A percentile compares a stretch with the other conserved stretches of the same genome.
Evolutionary conservation across 2,797 vertebrate genomes (phyloP).

Genomic region (Anabas testudineus): DNA sequence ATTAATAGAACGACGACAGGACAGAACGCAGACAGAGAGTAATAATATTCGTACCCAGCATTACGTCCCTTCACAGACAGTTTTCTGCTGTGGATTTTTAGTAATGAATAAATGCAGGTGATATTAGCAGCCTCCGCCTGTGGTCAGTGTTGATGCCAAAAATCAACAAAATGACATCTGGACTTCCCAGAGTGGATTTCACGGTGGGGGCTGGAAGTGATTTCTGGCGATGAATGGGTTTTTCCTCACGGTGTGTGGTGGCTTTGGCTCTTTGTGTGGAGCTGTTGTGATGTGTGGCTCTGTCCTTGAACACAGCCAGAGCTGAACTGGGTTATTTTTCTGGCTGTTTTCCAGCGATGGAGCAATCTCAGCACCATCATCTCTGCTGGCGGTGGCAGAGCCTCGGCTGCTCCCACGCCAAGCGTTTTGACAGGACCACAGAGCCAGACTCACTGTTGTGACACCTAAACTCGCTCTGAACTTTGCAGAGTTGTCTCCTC

Average conservation of each 20-base stretch:
- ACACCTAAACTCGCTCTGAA: slow-evolving; percentile 35
- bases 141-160: no score
- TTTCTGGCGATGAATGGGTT: neutral
- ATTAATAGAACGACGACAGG: no score
- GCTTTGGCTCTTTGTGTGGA: neutral
- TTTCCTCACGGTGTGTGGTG: neutral
- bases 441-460: slow-evolving; percentile 3
- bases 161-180: no score
- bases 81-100: no score
- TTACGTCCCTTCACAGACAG: no score
- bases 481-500: slow-evolving; percentile 10
- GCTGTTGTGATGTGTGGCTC: neutral
- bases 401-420: neutral
- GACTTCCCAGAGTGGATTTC: neutral
- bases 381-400: slow-evolving; percentile 2
- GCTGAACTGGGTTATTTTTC: slow-evolving; percentile 10
- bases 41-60: no score
- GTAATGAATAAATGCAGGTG: no score
- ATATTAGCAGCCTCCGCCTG: no score
- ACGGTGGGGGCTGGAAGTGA: neutral
- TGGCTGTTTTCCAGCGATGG: slow-evolving; percentile 3
- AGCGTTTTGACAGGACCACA: slow-evolving; percentile 24
- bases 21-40: no score
- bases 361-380: slow-evolving; percentile 8
- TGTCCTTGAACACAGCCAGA: slow-evolving; percentile 19